Base-by-base conservation (phyloP, 2,888 invertebrate genomes). In the Amaurobius ferox region DNA sequence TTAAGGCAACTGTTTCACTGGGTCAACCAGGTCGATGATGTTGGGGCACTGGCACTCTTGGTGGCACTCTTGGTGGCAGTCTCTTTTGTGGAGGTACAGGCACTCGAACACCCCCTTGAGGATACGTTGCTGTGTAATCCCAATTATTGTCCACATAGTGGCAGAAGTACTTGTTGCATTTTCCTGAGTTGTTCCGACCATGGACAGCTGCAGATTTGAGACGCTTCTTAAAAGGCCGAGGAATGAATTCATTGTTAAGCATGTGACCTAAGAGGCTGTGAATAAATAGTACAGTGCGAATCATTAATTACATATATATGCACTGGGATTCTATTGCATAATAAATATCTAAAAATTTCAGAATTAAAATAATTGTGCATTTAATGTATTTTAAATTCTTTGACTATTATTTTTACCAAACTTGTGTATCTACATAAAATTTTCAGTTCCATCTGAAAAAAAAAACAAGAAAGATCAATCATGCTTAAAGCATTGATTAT, bases 251-350 rank as follows among this genome's bases (percentile, higher is more conserved):
- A 61, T 89, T 89, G 30, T 79, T 74, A 78, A 89, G 32, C 73
- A 89, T 88, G 44, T 89, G 89, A 9, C 88, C 88, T 28, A 89
- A 61, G 28, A 89, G 80, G 26, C 89, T 89, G 64, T 3, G 71
- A 55, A 19, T 5, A 35, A n/a, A n/a, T n/a, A n/a, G n/a, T n/a
- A n/a, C n/a, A n/a, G n/a, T n/a, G n/a, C n/a, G n/a, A n/a, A n/a
- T n/a, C n/a, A n/a, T n/a, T n/a, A n/a, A n/a, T n/a, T n/a, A n/a
- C n/a, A n/a, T n/a, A n/a, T n/a, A n/a, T n/a, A n/a, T n/a, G n/a
- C n/a, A n/a, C n/a, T n/a, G n/a, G n/a, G n/a, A n/a, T n/a, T n/a
- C n/a, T n/a, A n/a, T n/a, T n/a, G n/a, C n/a, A n/a, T n/a, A n/a
- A n/a, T n/a, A n/a, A n/a, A n/a, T n/a, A n/a, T n/a, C n/a, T n/a